phyloP scores from a whole-genome alignment of 2,888 invertebrate species.

The Sialis fuliginosa region DNA sequence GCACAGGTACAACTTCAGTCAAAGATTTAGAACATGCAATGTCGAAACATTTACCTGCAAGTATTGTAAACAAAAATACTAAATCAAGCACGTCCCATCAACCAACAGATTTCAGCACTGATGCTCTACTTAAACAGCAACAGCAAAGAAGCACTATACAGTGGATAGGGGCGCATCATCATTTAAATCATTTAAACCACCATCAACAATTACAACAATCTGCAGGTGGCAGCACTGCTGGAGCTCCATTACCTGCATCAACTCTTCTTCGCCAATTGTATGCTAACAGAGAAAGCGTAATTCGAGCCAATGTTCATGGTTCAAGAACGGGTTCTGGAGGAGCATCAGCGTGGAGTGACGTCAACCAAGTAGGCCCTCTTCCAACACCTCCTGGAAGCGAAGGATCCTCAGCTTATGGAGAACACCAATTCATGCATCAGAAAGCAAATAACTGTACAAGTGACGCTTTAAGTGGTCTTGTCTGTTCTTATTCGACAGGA shows the following conservation, averaged over 20 bases:
- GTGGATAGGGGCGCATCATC: conserved; percentile 77
- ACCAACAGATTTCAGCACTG: conserved; percentile 77
- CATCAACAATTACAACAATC: conserved; percentile 33
- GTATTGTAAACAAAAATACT: conserved; percentile 29
- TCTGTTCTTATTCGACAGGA: conserved; percentile 22
- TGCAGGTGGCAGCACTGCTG: conserved; percentile 31
- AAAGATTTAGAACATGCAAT: conserved; percentile 91
- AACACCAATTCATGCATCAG: conserved; percentile 40
- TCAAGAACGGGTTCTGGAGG: conserved; percentile 16
- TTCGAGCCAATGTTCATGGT: conserved; percentile 66
- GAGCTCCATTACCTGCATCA: conserved; percentile 60
- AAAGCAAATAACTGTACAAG: conserved; percentile 19
- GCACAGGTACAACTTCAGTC: conserved; percentile 39
- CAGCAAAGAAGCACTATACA: conserved; percentile 74
- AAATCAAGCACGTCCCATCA: conserved; percentile 38
- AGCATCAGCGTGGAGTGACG: conserved; percentile 25
- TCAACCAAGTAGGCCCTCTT: conserved; percentile 48
- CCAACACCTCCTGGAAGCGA: conserved; percentile 86
- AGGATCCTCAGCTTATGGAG: conserved; percentile 54
- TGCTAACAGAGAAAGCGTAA: conserved; percentile 87
- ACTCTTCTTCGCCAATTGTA: conserved; percentile 79
- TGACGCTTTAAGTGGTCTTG: conserved; percentile 39
- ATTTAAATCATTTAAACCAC: conserved; percentile 36
- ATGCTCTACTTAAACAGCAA: conserved; percentile 63
- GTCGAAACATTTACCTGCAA: conserved; percentile 76